phyloP scores from a whole-genome alignment of 2,888 invertebrate species.

The Polydesmus complanatus region DNA sequence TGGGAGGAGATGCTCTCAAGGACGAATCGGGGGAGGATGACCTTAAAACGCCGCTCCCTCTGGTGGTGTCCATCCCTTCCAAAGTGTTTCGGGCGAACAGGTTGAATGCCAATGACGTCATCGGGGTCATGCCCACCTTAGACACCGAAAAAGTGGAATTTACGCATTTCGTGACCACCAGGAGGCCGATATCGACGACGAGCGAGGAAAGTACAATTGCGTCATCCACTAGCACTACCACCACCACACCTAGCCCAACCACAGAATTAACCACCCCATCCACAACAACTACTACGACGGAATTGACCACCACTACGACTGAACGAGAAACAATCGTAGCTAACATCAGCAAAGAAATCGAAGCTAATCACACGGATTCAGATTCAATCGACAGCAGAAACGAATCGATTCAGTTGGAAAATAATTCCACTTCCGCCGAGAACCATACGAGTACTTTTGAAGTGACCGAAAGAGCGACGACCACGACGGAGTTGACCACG shows the following conservation, averaged over 20 bases:
- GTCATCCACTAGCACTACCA: neutral
- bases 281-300: neutral
- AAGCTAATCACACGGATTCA: neutral
- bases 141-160: neutral
- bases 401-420: neutral
- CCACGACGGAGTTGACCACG: neutral
- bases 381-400: neutral
- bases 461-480: neutral
- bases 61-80: slow-evolving; percentile 11
- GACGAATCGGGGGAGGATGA: neutral
- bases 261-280: neutral
- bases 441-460: neutral
- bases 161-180: neutral
- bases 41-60: slow-evolving; percentile 2
- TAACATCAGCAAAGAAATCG: neutral
- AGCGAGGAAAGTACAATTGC: neutral
- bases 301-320: neutral
- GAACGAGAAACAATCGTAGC: neutral
- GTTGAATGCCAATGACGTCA: slow-evolving; percentile 9
- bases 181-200: neutral
- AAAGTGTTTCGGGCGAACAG: slow-evolving; percentile 16
- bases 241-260: neutral
- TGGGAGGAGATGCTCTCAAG: neutral
- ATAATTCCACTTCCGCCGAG: neutral
- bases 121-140: neutral